Evolutionary conservation across 2,797 vertebrate genomes (phyloP), one percentile per base, ranked within the genome.

Genomic region (Poecilia velifera): DNA sequence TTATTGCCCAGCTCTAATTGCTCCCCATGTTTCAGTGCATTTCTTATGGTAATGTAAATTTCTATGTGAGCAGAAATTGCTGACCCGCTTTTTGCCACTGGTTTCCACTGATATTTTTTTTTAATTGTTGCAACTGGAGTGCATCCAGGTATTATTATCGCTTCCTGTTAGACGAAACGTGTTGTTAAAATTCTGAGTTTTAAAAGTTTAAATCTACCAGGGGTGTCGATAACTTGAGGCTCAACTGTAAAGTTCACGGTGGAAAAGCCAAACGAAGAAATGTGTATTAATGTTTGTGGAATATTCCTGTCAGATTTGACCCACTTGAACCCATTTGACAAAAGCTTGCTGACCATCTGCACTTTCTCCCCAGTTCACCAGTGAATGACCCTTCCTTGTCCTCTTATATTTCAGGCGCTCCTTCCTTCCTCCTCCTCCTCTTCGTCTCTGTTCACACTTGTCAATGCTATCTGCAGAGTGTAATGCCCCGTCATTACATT

Each of bases 401-500:
- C 49, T 80, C 82, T 55, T 76, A 73, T 59, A 43, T n/a, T 55
- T n/a, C 84, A 57, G 64, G 41, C 28, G 0, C 51, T 74, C 2
- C 31, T 41, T 59, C 2, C 36, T 39, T 49, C n/a, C 70, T 73
- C 25, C 31, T 39, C 76, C 64, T 66, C 76, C 20, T 31, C 72
- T 47, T 68, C 47, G 59, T 51, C 81, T 76, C 75, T 72, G 34
- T 84, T 81, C 85, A 80, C 85, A 76, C 76, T 79, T 47, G 53
- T 87, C 78, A 80, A 9, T 62, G 89, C 81, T 89, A 89, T 89
- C 87, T 89, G 84, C 47, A 51, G 81, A 9, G 57, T 79, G 82
- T 90, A 87, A 90, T 86, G 77, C 45, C 77, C 82, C 66, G 0
- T 87, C 86, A 87, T 91, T 90, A 91, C 87, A 81, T 22, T 45